These are phyloP conservation scores for Cataglyphis livida DNA, from an alignment of 2,888 invertebrate genomes.

Conservation along the genomic window DNA sequence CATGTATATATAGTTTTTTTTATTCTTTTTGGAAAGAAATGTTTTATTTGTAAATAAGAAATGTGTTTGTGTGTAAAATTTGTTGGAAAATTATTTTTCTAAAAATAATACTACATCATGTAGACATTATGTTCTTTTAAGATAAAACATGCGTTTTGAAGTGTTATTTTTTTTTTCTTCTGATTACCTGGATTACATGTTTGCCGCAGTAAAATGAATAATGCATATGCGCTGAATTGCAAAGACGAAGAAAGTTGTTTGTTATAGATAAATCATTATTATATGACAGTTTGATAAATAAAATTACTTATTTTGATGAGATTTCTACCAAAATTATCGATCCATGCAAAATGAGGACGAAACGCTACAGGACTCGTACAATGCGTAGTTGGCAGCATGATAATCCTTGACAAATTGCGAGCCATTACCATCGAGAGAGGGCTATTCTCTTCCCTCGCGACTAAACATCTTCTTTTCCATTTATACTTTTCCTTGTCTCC, in stretches of 20 bases:
- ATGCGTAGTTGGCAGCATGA: conserved; percentile 35
- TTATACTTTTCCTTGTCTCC: conserved; percentile 36
- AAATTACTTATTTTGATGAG: conserved; percentile 13
- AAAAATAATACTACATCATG: not conserved
- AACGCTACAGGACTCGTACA: not conserved
- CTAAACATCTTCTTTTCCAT: conserved; percentile 43
- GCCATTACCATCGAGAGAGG: conserved; percentile 44
- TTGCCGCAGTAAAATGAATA: not conserved
- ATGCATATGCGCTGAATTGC: not conserved
- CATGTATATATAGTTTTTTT: not conserved
- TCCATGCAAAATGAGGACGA: not conserved
- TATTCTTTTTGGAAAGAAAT: not conserved
- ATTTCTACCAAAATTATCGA: conserved; percentile 30
- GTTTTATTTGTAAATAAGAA: not conserved
- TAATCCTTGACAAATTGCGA: conserved; percentile 65
- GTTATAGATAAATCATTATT: conserved; percentile 16
- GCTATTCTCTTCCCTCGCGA: conserved; percentile 43
- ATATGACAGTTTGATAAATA: conserved; percentile 18
- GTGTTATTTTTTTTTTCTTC: not conserved
- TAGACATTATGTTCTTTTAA: not conserved
- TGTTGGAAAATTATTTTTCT: not conserved
- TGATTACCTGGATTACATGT: not conserved
- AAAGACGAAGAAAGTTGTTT: not conserved
- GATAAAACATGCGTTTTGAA: not conserved
- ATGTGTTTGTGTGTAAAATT: not conserved